Evolutionary conservation across 2,797 vertebrate genomes (phyloP).

Genomic region (Rhinogobio ventralis): DNA sequence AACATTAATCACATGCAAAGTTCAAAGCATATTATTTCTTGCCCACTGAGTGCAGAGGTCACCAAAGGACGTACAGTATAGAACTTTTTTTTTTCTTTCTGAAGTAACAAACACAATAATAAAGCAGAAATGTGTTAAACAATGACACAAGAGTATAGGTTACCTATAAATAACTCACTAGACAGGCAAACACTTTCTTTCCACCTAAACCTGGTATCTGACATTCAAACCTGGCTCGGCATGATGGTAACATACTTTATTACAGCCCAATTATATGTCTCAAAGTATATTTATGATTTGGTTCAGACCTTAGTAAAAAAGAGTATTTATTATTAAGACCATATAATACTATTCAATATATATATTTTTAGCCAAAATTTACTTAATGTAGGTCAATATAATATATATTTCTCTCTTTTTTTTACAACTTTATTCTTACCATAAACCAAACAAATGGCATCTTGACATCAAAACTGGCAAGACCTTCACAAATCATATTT

Average conservation of each 20-base stretch:
- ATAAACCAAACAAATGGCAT: no score
- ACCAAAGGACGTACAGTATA: neutral
- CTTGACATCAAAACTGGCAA: no score
- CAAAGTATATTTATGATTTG: neutral
- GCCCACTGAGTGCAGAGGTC: neutral
- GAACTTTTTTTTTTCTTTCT: neutral
- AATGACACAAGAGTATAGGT: neutral
- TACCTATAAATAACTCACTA: neutral
- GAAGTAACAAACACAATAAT: neutral
- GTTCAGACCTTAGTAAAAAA: neutral
- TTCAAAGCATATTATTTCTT: conserved; percentile 11
- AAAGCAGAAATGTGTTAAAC: neutral
- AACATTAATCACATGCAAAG: conserved; percentile 4
- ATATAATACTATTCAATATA: no score
- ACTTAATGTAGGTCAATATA: no score
- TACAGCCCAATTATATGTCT: neutral
- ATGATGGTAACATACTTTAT: neutral
- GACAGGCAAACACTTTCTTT: neutral
- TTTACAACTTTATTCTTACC: no score
- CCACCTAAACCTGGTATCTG: neutral
- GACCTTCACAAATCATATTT: no score
- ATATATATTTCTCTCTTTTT: no score
- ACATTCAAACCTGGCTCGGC: neutral
- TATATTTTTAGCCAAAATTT: no score
- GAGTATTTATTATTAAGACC: no score